Percentiles rank a stretch among this genome's conserved stretches.
Evolutionary conservation across 2,113 vertebrate species (phyloP).

Genomic region (Megalops atlanticus): DNA sequence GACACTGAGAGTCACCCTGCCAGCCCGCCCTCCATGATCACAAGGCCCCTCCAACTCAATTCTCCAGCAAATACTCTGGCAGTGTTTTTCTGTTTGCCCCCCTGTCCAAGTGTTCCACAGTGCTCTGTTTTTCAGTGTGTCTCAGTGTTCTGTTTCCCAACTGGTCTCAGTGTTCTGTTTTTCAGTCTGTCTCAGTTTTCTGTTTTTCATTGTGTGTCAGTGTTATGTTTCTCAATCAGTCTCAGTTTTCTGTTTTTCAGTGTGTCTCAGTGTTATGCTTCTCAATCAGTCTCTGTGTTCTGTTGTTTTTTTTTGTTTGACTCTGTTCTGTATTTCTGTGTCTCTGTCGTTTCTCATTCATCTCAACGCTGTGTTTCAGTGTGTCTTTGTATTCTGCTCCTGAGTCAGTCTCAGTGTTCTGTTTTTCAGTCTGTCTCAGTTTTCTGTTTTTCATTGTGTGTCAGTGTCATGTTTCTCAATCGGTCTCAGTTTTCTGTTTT

Average conservation of each 20-base stretch:
- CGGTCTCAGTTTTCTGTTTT: background rate
- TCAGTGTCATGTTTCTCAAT: background rate
- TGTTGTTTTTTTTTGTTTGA: too few species aligned
- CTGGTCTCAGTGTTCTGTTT: too few species aligned
- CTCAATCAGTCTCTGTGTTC: background rate
- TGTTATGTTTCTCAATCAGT: too few species aligned
- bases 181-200: too few species aligned
- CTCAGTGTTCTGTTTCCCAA: background rate
- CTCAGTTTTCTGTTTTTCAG: background rate
- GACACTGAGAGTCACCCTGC: background rate
- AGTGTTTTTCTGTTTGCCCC: background rate
- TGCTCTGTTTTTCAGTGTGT: background rate
- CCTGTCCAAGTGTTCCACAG: too few species aligned
- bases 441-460: background rate
- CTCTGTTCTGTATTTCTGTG: too few species aligned
- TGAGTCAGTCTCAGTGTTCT: background rate
- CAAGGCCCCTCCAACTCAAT: background rate
- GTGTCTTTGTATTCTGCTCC: background rate
- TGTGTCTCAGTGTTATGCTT: background rate
- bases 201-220: background rate
- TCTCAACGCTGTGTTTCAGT: too few species aligned
- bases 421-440: background rate
- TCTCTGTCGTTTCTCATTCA: too few species aligned
- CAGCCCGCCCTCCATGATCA: background rate
- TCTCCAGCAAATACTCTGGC: background rate